Conservation (phyloP, 2,888 invertebrate species). For the Temnothorax rugatulus region DNA sequence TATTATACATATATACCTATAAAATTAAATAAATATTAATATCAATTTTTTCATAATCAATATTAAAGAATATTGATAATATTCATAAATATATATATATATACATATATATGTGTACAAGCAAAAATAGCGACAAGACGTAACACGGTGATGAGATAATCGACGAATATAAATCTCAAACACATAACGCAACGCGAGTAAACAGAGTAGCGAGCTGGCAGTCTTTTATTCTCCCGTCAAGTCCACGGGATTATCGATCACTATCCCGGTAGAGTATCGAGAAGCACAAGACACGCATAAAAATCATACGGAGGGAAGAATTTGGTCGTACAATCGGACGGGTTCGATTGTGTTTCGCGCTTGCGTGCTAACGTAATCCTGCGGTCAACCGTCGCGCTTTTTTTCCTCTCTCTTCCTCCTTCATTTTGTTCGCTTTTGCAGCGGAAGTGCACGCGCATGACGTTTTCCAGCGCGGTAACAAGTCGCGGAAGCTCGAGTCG, state of each 20-base stretch:
- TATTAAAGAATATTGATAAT: background rate
- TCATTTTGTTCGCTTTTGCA: background rate
- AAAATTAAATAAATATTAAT: too few relatives aligned
- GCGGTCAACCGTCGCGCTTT: constrained; percentile 12
- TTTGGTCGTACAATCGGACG: background rate
- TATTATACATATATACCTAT: background rate
- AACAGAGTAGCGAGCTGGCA: background rate
- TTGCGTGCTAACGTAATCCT: constrained; percentile 33
- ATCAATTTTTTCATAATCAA: background rate
- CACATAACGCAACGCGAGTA: background rate
- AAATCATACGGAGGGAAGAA: background rate
- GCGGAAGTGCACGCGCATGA: constrained; percentile 32
- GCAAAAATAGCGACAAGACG: background rate
- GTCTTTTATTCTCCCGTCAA: constrained; percentile 12
- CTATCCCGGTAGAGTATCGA: background rate
- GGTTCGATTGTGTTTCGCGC: constrained; percentile 21
- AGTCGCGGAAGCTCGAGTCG: constrained; percentile 20
- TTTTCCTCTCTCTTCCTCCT: background rate
- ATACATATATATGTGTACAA: background rate
- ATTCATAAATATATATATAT: background rate
- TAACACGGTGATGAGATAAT: background rate
- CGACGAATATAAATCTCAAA: constrained; percentile 23
- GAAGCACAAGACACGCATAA: background rate
- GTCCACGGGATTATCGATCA: background rate
- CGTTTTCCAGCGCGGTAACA: constrained; percentile 10